Percentiles rank a stretch among this genome's conserved stretches.
Conservation (phyloP, 2,797 vertebrate genomes). For the Pristis pectinata region DNA sequence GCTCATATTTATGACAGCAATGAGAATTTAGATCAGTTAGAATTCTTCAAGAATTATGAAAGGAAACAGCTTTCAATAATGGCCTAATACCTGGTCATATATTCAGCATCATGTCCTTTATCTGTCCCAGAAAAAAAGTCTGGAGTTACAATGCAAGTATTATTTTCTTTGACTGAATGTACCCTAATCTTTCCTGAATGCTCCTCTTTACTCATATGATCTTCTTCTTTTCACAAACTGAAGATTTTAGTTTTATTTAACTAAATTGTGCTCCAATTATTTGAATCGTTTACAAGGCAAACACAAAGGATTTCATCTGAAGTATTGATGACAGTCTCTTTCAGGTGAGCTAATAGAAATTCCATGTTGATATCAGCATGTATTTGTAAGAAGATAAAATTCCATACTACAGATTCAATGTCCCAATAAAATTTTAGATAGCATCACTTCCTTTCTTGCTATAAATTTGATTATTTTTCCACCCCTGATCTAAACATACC, state of each 20-base stretch:
- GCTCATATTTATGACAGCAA: background rate
- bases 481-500: background rate
- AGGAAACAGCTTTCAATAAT: background rate
- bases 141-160: background rate
- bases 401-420: background rate
- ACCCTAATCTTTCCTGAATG: background rate
- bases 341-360: background rate
- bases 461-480: background rate
- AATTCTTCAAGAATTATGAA: background rate
- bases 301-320: background rate
- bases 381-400: background rate
- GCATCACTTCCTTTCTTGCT: background rate
- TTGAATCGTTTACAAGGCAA: background rate
- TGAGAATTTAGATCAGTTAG: background rate
- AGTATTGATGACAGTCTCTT: background rate
- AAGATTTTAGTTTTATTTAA: background rate
- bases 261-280: background rate
- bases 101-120: background rate
- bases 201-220: background rate
- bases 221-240: background rate
- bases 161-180: background rate
- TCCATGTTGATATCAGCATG: background rate
- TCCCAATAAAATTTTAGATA: background rate
- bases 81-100: background rate
- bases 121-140: background rate